These are phyloP conservation scores for Poeciliopsis retropinna DNA, from an alignment of 2,113 vertebrate species.

Conservation along the genomic window DNA sequence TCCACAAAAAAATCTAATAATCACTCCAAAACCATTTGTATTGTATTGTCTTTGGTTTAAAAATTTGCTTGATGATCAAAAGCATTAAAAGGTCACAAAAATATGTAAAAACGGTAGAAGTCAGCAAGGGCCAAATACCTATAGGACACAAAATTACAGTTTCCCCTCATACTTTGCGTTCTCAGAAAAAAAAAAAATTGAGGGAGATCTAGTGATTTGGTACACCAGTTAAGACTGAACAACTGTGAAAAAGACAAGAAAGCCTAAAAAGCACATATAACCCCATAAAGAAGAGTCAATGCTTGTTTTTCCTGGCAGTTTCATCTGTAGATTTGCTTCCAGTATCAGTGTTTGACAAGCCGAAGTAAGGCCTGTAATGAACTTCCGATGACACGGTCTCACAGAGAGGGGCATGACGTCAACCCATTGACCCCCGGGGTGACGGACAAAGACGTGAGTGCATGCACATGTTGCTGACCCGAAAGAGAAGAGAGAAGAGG, in stretches of 20 bases:
- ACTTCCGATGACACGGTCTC: constrained; percentile 51
- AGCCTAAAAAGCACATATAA: constrained; percentile 30
- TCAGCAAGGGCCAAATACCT: not conserved
- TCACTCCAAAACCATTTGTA: too few relatives aligned
- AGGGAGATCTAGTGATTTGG: constrained; percentile 33
- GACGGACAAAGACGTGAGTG: constrained; percentile 58
- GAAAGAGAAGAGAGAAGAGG: constrained; percentile 11
- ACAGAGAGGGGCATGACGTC: constrained; percentile 68
- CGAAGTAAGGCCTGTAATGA: constrained; percentile 47
- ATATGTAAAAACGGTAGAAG: not conserved
- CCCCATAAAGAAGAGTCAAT: constrained; percentile 30
- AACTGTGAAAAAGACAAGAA: constrained; percentile 35
- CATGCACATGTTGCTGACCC: constrained; percentile 50
- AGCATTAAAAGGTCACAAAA: not conserved
- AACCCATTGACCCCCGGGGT: constrained; percentile 52
- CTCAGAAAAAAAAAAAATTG: constrained; percentile 18
- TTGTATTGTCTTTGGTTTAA: not conserved
- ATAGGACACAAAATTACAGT: constrained; percentile 25
- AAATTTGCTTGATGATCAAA: not conserved
- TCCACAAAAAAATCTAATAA: too few relatives aligned
- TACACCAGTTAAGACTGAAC: constrained; percentile 37
- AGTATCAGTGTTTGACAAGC: constrained; percentile 22
- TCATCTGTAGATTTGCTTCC: constrained; percentile 37
- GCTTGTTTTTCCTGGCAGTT: constrained; percentile 46
- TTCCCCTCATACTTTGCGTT: constrained; percentile 36